These are phyloP conservation scores for Elanoides forficatus DNA, from an alignment of 2,113 vertebrate genomes.

Conservation along the genomic window DNA sequence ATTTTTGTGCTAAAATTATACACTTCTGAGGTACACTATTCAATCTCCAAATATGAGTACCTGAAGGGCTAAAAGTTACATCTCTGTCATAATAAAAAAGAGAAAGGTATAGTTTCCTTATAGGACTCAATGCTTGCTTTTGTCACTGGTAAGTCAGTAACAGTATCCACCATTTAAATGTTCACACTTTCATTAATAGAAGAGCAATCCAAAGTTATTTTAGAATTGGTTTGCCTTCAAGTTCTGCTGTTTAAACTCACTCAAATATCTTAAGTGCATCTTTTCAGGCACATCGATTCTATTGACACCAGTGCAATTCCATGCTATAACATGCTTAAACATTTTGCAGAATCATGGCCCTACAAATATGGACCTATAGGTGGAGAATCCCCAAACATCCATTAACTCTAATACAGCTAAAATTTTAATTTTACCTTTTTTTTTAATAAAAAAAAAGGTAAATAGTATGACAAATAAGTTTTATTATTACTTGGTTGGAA, in stretches of 20 bases:
- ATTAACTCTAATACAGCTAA: neutral
- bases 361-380: neutral
- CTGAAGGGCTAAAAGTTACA: neutral
- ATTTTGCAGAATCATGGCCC: neutral
- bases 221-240: neutral
- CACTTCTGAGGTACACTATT: neutral
- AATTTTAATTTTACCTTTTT: neutral
- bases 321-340: neutral
- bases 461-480: neutral
- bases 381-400: neutral
- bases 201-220: neutral
- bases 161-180: neutral
- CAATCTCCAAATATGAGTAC: neutral
- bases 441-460: neutral
- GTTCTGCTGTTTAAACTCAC: neutral
- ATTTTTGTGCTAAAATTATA: neutral
- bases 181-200: neutral
- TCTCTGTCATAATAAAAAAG: neutral
- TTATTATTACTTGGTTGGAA: neutral
- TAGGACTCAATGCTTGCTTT: neutral
- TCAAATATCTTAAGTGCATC: neutral
- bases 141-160: neutral
- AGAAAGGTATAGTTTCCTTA: neutral
- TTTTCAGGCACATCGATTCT: neutral
- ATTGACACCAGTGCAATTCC: neutral